These are phyloP conservation scores for Dendropsophus ebraccatus DNA, from an alignment of 2,113 vertebrate genomes.

Conservation along the genomic window DNA sequence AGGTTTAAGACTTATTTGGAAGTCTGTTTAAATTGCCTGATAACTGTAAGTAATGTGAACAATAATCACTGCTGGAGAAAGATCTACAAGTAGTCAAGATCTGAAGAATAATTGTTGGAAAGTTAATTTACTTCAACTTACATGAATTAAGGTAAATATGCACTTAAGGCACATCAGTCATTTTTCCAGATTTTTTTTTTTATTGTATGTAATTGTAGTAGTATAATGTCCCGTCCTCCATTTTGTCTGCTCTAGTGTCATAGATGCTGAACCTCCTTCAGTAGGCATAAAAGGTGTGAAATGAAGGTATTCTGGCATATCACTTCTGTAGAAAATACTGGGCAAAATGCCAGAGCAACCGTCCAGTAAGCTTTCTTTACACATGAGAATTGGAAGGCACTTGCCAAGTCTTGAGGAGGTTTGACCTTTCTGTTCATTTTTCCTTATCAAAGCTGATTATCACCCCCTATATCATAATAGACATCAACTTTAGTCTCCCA, in stretches of 20 bases:
- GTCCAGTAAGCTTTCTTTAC: no score
- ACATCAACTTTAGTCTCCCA: no score
- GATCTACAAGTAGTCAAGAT: slow-evolving; percentile 30
- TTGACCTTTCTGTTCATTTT: no score
- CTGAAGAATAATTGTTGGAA: slow-evolving; percentile 44
- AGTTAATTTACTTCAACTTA: slow-evolving; percentile 21
- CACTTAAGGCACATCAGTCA: not conserved
- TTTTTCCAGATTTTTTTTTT: not conserved
- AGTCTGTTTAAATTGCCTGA: slow-evolving; percentile 47
- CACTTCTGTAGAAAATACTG: no score
- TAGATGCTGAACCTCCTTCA: not conserved
- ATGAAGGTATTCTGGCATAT: not conserved
- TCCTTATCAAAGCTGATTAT: no score
- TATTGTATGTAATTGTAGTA: not conserved
- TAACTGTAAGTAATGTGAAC: slow-evolving; percentile 52
- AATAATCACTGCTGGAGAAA: slow-evolving; percentile 51
- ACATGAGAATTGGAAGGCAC: no score
- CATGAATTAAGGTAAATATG: slow-evolving; percentile 17
- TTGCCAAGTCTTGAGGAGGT: no score
- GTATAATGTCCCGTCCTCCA: not conserved
- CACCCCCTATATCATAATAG: no score
- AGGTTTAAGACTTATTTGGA: no score
- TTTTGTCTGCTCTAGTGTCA: not conserved
- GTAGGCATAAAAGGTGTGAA: not conserved
- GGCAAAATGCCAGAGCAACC: no score